Evolutionary conservation across 2,113 vertebrate species (phyloP).

Genomic region (Sinocyclocheilus anophthalmus): DNA sequence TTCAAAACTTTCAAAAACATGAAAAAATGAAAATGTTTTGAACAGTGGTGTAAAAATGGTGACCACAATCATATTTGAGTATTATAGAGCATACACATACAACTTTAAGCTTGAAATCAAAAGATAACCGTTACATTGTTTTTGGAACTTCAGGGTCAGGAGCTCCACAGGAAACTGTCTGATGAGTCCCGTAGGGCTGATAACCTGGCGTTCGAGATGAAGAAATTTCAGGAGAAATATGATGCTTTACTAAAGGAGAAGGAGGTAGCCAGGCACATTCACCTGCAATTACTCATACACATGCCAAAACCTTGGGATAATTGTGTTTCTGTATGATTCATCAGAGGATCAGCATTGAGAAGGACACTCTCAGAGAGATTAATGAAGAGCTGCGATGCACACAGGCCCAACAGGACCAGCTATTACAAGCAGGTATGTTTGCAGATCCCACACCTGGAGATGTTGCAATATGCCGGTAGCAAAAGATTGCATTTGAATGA

Average conservation of each 20-base stretch:
- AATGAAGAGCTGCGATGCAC: conserved; percentile 94
- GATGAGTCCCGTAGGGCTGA: conserved; percentile 92
- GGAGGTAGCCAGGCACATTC: conserved; percentile 77
- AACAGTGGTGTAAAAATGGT: too few species aligned
- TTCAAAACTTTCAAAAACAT: too few species aligned
- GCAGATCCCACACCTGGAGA: neutral
- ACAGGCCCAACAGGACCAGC: conserved; percentile 89
- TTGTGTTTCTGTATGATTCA: neutral
- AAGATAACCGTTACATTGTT: neutral
- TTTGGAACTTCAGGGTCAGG: conserved; percentile 82
- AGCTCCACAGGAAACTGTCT: conserved; percentile 89
- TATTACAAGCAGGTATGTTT: conserved; percentile 85
- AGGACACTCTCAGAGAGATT: conserved; percentile 90
- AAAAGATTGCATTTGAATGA: neutral
- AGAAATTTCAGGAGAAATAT: conserved; percentile 89
- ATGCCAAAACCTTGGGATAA: neutral
- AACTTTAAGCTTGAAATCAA: neutral
- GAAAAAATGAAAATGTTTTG: too few species aligned
- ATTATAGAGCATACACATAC: too few species aligned
- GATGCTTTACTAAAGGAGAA: conserved; percentile 92
- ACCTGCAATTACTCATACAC: neutral
- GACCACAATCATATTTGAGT: too few species aligned
- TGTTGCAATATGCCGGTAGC: neutral
- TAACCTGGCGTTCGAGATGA: conserved; percentile 91
- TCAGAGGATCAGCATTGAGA: conserved; percentile 91